Evolutionary conservation across 2,113 vertebrate genomes (phyloP).

Genomic region (Odocoileus virginianus): DNA sequence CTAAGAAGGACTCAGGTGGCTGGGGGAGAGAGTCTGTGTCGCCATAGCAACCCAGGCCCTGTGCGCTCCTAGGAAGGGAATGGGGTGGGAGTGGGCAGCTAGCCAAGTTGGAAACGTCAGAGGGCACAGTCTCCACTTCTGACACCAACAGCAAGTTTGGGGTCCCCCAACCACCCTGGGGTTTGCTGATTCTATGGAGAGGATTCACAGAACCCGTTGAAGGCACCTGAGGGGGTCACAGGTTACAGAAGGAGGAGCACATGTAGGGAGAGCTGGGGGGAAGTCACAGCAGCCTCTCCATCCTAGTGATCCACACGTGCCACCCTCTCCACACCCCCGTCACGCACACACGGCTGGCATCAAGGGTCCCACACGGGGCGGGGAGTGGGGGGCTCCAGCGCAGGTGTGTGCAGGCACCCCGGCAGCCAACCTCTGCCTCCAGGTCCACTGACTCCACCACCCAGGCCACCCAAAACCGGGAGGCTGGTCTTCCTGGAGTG

Average conservation of each 20-base stretch:
- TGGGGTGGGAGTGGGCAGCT: too few relatives aligned
- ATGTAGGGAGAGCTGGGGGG: background rate
- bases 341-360: background rate
- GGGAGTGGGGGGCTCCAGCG: background rate
- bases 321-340: background rate
- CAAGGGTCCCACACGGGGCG: background rate
- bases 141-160: rapidly evolving
- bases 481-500: too few relatives aligned
- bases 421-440: rapidly evolving
- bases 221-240: background rate
- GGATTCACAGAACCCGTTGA: background rate
- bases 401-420: background rate
- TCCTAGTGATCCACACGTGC: background rate
- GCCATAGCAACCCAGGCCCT: background rate
- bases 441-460: rapidly evolving
- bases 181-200: background rate
- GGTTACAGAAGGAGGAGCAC: background rate
- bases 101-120: background rate
- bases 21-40: background rate
- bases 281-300: background rate
- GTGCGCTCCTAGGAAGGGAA: background rate
- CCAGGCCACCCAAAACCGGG: background rate
- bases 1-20: background rate
- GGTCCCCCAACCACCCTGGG: background rate
- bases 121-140: background rate